Conservation (phyloP, 2,113 vertebrate species). For the Zosterops borbonicus region DNA sequence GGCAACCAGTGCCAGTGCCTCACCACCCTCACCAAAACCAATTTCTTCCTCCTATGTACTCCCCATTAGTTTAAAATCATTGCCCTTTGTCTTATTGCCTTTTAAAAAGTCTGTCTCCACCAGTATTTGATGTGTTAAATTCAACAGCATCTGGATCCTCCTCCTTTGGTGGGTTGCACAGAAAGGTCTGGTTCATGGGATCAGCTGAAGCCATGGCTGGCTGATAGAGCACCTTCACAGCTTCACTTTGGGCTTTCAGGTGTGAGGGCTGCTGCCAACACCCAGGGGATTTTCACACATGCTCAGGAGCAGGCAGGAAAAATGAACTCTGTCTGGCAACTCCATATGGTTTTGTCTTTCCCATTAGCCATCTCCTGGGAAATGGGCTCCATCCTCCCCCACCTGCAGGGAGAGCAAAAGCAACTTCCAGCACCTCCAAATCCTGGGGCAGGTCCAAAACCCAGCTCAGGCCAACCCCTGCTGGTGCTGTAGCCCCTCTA, state of each 20-base stretch:
- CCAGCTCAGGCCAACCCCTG: background rate
- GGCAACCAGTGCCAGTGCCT: fast-evolving
- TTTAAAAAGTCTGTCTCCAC: background rate
- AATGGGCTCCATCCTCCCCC: background rate
- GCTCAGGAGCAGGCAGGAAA: background rate
- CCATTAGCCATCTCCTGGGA: background rate
- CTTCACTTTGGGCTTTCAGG: background rate
- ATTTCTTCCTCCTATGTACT: background rate
- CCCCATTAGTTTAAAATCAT: background rate
- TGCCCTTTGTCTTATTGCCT: fast-evolving
- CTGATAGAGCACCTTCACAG: background rate
- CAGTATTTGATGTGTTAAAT: background rate
- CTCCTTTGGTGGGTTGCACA: background rate
- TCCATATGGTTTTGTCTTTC: slow-evolving; percentile 50
- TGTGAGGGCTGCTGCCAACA: slow-evolving; percentile 49
- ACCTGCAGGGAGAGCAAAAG: background rate
- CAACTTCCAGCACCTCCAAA: background rate
- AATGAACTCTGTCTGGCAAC: slow-evolving; percentile 23
- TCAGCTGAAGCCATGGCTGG: fast-evolving
- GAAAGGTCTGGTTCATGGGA: background rate
- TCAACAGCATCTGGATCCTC: background rate
- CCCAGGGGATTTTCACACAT: slow-evolving; percentile 18
- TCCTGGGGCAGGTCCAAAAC: background rate
- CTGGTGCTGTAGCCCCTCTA: background rate
- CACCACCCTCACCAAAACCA: background rate